Percentiles rank a stretch among this genome's conserved stretches.
These are phyloP conservation scores for Drosophila azteca DNA, from an alignment of 1,140 invertebrate genomes.

Conservation along the genomic window DNA sequence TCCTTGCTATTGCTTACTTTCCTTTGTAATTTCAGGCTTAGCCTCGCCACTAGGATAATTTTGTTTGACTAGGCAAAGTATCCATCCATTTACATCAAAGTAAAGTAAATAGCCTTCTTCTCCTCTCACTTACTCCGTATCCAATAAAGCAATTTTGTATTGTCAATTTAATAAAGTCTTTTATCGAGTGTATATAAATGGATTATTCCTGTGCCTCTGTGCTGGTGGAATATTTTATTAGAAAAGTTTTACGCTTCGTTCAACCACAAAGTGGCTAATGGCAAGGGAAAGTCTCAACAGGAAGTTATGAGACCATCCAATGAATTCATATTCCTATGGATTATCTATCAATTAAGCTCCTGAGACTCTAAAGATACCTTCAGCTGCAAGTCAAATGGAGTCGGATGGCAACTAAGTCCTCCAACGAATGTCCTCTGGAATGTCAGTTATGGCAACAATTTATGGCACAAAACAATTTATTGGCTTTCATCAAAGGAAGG, in stretches of 20 bases:
- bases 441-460: slow-evolving; percentile 50
- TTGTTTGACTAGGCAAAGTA: slow-evolving; percentile 33
- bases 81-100: slow-evolving; percentile 48
- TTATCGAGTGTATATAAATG: slow-evolving; percentile 64
- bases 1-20: too few relatives aligned
- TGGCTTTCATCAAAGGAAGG: slow-evolving; percentile 36
- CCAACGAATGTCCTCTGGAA: slow-evolving; percentile 5
- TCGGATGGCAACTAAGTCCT: slow-evolving; percentile 7
- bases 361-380: slow-evolving; percentile 13
- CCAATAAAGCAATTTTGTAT: slow-evolving; percentile 68
- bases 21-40: slow-evolving; percentile 5
- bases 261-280: slow-evolving; percentile 3
- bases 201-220: slow-evolving; percentile 42
- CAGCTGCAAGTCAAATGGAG: slow-evolving; percentile 12
- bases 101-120: slow-evolving; percentile 32
- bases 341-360: slow-evolving; percentile 62
- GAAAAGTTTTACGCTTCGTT: slow-evolving; percentile 55
- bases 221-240: slow-evolving; percentile 43
- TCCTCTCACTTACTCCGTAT: slow-evolving; percentile 15
- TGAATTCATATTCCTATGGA: slow-evolving; percentile 49
- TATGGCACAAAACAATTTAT: slow-evolving; percentile 46
- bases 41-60: slow-evolving; percentile 17
- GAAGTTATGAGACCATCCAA: slow-evolving; percentile 6
- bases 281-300: slow-evolving; percentile 12
- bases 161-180: slow-evolving; percentile 73